Evolutionary conservation across 2,888 invertebrate genomes (phyloP), one percentile per base, ranked within the genome.

Genomic region (Xylophagus ater): DNA sequence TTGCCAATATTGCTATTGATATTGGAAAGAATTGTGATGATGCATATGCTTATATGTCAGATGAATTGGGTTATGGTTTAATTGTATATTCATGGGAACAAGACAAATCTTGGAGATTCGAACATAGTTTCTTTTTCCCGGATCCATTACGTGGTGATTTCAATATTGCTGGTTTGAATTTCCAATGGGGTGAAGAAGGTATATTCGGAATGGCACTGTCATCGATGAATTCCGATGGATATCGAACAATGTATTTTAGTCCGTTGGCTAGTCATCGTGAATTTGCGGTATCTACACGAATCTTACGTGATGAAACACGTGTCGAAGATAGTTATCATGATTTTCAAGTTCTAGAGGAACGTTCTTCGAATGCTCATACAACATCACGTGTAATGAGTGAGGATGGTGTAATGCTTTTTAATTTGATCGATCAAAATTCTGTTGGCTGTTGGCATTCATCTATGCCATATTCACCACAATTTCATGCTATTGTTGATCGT

Each of bases 1-100:
- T 87, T 45, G 86, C 86, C n/a, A 87, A 84, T 54, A 82, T 84
- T 41, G 83, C 79, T n/a, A 73, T 86, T 3, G 87, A 88, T 53
- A 69, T 82, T 47, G 82, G 83, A 20, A 69, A 70, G 50, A 72
- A 68, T 29, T 86, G 85, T 54, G 79, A 83, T 3, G 83, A 85
- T 54, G 74, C 81, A 1, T 82, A 70, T 54, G 84, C 84, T 1
- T 86, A 86, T 58, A 74, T 84, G 63, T 79, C 83, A 0, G 86
- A 87, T 56, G 86, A 86, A 56, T 67, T 86, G 15, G 85, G 85
- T 35, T 86, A 85, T 51, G 86, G 86, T 1, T 66, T 87, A 15
- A 77, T 87, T 39, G 76, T 76, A 2, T 87, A 87, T 58, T 84
- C 84, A 1, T 82, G 78, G 76, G 71, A 74, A 53, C 68, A 73